Conservation (phyloP, 2,888 invertebrate genomes). For the Pheosia tremula region DNA sequence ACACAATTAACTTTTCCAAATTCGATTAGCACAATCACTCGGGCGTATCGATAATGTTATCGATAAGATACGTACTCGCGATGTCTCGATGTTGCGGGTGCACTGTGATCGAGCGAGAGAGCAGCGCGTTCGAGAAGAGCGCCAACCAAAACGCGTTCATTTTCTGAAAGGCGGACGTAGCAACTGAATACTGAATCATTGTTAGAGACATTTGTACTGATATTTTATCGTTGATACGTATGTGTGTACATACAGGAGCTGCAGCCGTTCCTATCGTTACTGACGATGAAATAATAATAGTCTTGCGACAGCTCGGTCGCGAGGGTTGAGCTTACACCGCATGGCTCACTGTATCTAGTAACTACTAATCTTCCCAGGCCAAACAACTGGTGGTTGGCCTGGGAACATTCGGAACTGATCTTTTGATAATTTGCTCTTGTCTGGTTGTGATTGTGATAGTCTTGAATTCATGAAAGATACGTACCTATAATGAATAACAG, state of each 20-base stretch:
- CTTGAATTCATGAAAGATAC: too few relatives aligned
- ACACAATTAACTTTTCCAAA: slow-evolving; percentile 10
- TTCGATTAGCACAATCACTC: slow-evolving; percentile 33
- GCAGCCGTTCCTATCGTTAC: not conserved
- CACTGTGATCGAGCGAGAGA: slow-evolving; percentile 19
- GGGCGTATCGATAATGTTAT: slow-evolving; percentile 31
- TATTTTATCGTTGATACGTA: not conserved
- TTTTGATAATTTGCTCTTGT: too few relatives aligned
- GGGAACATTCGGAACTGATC: too few relatives aligned
- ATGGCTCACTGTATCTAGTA: too few relatives aligned
- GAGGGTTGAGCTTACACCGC: too few relatives aligned
- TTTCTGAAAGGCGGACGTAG: slow-evolving; percentile 12
- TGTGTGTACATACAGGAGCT: not conserved
- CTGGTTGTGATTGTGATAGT: too few relatives aligned
- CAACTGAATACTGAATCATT: not conserved
- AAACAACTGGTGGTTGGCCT: too few relatives aligned
- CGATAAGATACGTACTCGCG: slow-evolving; percentile 35
- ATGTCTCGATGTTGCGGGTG: slow-evolving; percentile 15
- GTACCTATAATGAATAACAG: too few relatives aligned
- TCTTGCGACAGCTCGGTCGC: too few relatives aligned
- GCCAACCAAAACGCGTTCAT: slow-evolving; percentile 25
- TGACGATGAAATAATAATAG: not conserved
- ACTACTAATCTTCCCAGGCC: too few relatives aligned
- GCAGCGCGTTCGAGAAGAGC: slow-evolving; percentile 8
- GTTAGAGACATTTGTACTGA: not conserved